A percentile compares a stretch with the other conserved stretches of the same genome.
Conservation (phyloP, 2,888 invertebrate genomes). For the Chromoteleia sp. region DNA sequence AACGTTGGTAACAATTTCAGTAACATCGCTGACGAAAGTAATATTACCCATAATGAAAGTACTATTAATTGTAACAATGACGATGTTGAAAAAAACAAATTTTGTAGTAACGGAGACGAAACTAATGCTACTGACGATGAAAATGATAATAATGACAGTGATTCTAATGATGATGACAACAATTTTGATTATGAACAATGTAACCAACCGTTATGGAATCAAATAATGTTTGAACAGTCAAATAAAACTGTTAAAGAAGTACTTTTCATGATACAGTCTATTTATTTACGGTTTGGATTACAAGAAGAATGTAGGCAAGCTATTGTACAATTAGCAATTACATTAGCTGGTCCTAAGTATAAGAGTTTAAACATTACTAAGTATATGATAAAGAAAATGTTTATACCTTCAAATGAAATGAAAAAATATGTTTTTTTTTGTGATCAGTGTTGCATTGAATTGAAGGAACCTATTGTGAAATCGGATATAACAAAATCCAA, state of each 20-base stretch:
- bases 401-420: conserved; percentile 2
- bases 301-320: conserved; percentile 19
- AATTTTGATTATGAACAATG: conserved; percentile 2
- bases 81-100: too few relatives aligned
- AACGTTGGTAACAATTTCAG: too few relatives aligned
- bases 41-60: too few relatives aligned
- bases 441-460: background rate
- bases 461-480: conserved; percentile 10
- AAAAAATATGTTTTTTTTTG: conserved; percentile 7
- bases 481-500: background rate
- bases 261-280: conserved; percentile 16
- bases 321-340: conserved; percentile 13
- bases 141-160: too few relatives aligned
- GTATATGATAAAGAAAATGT: conserved; percentile 4
- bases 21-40: too few relatives aligned
- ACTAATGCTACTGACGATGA: too few relatives aligned
- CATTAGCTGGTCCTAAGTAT: conserved; percentile 17
- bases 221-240: conserved; percentile 37
- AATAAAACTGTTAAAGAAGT: conserved; percentile 16
- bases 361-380: conserved; percentile 14
- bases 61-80: too few relatives aligned
- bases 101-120: too few relatives aligned
- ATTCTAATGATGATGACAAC: background rate
- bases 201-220: too few relatives aligned
- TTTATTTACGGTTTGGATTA: conserved; percentile 9